phyloP scores from a whole-genome alignment of 2,888 invertebrate genomes.

The Scaptomyza flava region DNA sequence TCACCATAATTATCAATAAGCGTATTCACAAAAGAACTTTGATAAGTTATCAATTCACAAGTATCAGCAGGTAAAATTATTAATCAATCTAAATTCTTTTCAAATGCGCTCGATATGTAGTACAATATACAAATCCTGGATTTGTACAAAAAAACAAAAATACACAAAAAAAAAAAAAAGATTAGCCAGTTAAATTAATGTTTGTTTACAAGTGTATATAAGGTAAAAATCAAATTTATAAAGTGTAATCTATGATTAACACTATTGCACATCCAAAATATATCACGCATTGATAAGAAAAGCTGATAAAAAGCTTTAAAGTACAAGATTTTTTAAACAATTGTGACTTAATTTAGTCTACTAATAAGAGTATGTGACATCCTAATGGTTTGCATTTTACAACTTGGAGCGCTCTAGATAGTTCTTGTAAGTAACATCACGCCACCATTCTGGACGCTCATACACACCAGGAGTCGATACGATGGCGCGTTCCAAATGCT shows the following conservation, averaged over 20 bases:
- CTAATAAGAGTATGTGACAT: constrained; percentile 9
- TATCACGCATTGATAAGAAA: constrained; percentile 19
- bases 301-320: constrained; percentile 13
- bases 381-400: constrained; percentile 41
- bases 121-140: neutral
- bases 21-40: neutral
- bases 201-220: no score
- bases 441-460: constrained; percentile 91
- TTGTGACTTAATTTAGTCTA: constrained; percentile 10
- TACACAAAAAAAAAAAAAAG: neutral
- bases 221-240: constrained; percentile 1
- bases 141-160: constrained; percentile 1
- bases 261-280: constrained; percentile 24
- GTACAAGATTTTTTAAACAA: constrained; percentile 14
- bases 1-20: neutral
- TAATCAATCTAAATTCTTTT: neutral
- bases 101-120: neutral
- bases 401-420: constrained; percentile 80
- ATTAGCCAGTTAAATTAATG: no score
- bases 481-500: constrained; percentile 89
- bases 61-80: neutral
- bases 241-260: constrained; percentile 22
- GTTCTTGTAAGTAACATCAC: constrained; percentile 87
- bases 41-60: neutral
- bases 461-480: constrained; percentile 88